Percentiles rank a stretch among this genome's conserved stretches.
Conservation (phyloP, 2,888 invertebrate genomes). For the Luperina nickerlii region DNA sequence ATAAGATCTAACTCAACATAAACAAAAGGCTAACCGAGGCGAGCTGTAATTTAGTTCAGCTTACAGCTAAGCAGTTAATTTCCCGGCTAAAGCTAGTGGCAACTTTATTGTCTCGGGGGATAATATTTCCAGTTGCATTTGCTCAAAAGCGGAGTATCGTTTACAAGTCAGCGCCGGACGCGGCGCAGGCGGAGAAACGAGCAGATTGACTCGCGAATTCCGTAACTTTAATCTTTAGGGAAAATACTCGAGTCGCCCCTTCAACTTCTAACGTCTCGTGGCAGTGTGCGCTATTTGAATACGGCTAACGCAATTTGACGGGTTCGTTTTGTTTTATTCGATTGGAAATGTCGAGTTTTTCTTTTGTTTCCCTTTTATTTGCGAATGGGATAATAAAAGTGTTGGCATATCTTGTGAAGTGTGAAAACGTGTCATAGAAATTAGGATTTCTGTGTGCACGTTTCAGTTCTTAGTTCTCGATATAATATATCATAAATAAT, state of each 20-base stretch:
- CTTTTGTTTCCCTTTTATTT: constrained; percentile 59
- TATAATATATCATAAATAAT: not conserved
- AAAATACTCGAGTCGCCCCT: constrained; percentile 68
- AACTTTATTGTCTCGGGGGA: constrained; percentile 68
- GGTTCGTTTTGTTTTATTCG: constrained; percentile 62
- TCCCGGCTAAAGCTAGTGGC: constrained; percentile 65
- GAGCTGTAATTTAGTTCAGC: constrained; percentile 61
- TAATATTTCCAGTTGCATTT: constrained; percentile 68
- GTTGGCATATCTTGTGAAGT: constrained; percentile 31
- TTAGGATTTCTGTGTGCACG: not conserved
- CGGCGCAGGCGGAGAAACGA: constrained; percentile 70
- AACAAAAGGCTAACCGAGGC: constrained; percentile 60
- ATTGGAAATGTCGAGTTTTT: constrained; percentile 50
- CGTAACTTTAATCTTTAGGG: constrained; percentile 72
- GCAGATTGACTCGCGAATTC: constrained; percentile 74
- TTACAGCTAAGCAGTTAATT: constrained; percentile 70
- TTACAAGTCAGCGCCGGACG: constrained; percentile 68
- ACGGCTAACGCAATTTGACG: constrained; percentile 60
- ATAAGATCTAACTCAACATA: constrained; percentile 63
- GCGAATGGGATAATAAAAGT: constrained; percentile 35
- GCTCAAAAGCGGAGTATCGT: constrained; percentile 67
- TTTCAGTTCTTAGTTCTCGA: not conserved
- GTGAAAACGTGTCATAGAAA: constrained; percentile 16
- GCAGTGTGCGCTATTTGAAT: constrained; percentile 61
- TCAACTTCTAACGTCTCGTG: constrained; percentile 63